Base-by-base conservation (phyloP, 2,888 invertebrate genomes). In the Brenthis daphne region DNA sequence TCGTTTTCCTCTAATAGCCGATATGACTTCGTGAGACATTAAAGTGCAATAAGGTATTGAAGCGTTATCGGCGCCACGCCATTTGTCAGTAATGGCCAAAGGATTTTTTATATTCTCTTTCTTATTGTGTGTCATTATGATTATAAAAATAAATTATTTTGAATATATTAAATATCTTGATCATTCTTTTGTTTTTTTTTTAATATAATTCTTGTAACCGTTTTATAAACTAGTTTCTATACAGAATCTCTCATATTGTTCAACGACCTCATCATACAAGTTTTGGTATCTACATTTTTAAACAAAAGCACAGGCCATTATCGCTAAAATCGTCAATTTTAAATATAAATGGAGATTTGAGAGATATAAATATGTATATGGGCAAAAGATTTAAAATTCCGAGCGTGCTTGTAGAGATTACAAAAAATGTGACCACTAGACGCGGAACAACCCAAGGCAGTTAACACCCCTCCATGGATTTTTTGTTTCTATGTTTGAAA, bases 1-100 rank as follows among this genome's bases (percentile, higher is more conserved):
- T 63, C 33, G 14, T 43, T 53, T 54, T 24, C 20, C 20, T 1
- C 53, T 63, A 63, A 63, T 63, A 53, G 53, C 14, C 14, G 11
- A 54, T 37, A 53, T 51, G 53, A 43, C 16, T 63, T 63, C 63
- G 63, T 63, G 63, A 53, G 24, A 24, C 20, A 53, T 37, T 63
- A 51, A 63, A 14, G 83, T 82, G 79, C 79, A 77, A 80, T 20
- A 1, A 20, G 20, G 80, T 87, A 88, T 89, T 88, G 89, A 86
- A 79, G 80, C 76, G 77, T 79, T 84, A 81, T 84, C 85, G 83
- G 82, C 81, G 84, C 80, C 82, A 82, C 43, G 85, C 86, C 89
- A 87, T 88, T 89, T 85, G 86, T 82, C 78, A 82, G 71, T 89
- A 89, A 89, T 89, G 85, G 85, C 72, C 76, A 79, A 77, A 83